Evolutionary conservation across 2,113 vertebrate species (phyloP).

Genomic region (Pantherophis guttatus): DNA sequence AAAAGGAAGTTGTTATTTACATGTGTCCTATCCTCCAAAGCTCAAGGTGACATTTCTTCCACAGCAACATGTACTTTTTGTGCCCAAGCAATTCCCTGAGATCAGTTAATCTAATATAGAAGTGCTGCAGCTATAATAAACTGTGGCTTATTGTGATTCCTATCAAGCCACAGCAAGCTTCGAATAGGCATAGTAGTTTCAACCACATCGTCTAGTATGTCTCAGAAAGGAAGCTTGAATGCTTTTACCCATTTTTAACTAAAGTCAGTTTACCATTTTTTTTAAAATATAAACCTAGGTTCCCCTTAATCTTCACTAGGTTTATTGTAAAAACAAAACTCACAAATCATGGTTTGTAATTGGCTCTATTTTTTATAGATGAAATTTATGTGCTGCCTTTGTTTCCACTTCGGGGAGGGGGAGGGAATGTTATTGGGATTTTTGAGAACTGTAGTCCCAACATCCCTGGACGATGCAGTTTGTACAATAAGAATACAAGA

Average conservation of each 20-base stretch:
- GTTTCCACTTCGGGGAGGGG: background rate
- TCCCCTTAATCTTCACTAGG: background rate
- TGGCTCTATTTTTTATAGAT: background rate
- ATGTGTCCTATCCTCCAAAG: background rate
- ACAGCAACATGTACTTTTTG: background rate
- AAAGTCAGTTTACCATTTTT: background rate
- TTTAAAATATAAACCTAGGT: background rate
- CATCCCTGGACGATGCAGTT: background rate
- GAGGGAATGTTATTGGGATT: background rate
- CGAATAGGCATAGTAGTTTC: background rate
- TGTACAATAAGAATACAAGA: background rate
- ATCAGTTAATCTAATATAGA: background rate
- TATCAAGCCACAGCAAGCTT: background rate
- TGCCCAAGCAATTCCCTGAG: background rate
- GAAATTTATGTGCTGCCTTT: background rate
- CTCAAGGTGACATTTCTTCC: background rate
- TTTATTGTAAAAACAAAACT: background rate
- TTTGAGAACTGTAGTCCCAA: background rate
- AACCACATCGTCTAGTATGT: background rate
- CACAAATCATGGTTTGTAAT: background rate
- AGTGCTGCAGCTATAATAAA: background rate
- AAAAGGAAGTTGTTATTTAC: background rate
- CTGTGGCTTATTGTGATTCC: background rate
- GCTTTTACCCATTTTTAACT: background rate
- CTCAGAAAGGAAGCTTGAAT: background rate